Base-by-base conservation (phyloP, 1,140 invertebrate genomes). In the Pseudoatta argentina region DNA sequence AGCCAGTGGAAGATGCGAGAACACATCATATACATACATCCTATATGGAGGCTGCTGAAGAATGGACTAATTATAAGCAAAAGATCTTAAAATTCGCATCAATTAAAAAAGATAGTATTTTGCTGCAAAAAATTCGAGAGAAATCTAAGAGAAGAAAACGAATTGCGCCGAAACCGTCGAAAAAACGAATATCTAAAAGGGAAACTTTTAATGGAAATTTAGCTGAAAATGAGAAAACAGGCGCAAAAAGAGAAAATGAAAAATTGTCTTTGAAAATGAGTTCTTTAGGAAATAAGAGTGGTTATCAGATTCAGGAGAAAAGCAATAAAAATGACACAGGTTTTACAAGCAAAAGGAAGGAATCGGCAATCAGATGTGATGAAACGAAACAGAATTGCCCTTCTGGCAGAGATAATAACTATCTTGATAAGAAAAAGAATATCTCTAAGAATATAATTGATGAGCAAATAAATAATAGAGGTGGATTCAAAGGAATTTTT, bases 121-220 rank as follows among this genome's bases (percentile, higher is more conserved):
- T 91, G 30, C 14, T 89, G 59, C 86, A 55, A 59, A 91, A 89
- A 34, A 91, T 92, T 39, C 90, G 66, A 8, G 86, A 89, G 53
- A 86, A 87, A 66, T 86, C 81, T 18, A 78, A 18, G 53, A 86
- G 34, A 39, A 92, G 86, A 59, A 92, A 89, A 66, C 89, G 76
- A 51, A 21, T 87, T 0, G 87, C 89, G 3, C 92, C 92, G 1
- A 79, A 81, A 27, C 85, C 90, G 1, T 82, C 82, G 4, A 55
- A 44, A 27, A 51, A 12, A 27, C 79, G 30, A 44, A 39, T 24
- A 63, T 63, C 77, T 0, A 53, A 12, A 1, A 30, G 0, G 8
- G 34, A 27, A 59, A 51, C 48, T 51, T 14, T 72, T 7, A 30
- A 24, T 18, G 34, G n/a, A 21, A 30, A 53, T 66, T 27, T 30